A percentile compares a stretch with the other conserved stretches of the same genome.
These are phyloP conservation scores for Drymonia ruficornis DNA, from an alignment of 2,888 invertebrate genomes.

Conservation along the genomic window DNA sequence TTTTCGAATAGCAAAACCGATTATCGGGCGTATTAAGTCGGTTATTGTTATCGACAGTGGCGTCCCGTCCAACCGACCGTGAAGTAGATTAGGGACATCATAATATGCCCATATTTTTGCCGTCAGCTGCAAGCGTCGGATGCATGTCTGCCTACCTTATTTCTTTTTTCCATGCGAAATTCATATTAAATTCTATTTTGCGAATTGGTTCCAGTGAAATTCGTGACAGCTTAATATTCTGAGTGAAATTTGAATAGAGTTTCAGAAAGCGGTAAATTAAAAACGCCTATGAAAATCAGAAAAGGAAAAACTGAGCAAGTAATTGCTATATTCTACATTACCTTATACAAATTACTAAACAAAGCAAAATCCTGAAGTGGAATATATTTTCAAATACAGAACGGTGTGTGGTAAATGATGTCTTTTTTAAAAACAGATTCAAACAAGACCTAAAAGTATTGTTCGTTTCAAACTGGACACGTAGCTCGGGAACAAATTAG, in stretches of 20 bases:
- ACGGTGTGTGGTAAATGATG: neutral
- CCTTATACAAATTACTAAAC: no score
- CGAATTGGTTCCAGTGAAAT: constrained; percentile 33
- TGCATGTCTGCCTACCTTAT: constrained; percentile 54
- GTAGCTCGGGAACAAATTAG: neutral
- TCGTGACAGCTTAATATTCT: constrained; percentile 11
- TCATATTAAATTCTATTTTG: constrained; percentile 51
- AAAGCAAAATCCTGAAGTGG: no score
- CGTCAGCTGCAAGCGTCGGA: constrained; percentile 81
- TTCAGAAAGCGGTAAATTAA: no score
- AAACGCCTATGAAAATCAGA: no score
- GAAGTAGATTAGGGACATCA: constrained; percentile 83
- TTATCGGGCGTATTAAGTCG: constrained; percentile 83
- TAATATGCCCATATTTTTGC: constrained; percentile 79
- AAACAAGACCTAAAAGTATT: neutral
- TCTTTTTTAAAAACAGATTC: no score
- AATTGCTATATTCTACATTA: no score
- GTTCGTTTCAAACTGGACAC: constrained; percentile 1
- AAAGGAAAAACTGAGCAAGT: no score
- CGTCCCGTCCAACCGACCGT: constrained; percentile 71
- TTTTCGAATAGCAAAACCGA: constrained; percentile 83
- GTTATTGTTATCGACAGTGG: constrained; percentile 82
- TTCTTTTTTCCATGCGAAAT: constrained; percentile 49
- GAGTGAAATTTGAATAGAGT: neutral
- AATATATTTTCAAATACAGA: no score